Evolutionary conservation across 2,888 invertebrate species (phyloP), one percentile per base, ranked within the genome.

Genomic region (Alentia gelatinosa): DNA sequence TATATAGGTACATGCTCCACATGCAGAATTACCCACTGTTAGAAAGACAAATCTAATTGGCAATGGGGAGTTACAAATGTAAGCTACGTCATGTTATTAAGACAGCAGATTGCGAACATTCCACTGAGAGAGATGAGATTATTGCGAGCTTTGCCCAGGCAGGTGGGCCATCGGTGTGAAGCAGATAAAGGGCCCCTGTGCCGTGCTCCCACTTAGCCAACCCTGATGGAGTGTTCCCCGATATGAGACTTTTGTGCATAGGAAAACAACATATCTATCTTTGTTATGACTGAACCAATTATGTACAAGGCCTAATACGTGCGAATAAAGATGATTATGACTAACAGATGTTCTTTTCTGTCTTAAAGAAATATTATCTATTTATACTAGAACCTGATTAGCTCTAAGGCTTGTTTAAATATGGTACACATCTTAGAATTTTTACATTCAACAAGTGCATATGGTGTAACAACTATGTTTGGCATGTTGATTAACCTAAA

Each of bases 271-370:
- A 86, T 86, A 86, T 86, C 86, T 86, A 86, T 86, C 86, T 86
- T 86, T 86, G 86, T 86, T 86, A 86, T 86, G 42, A 75, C 5
- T 12, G 75, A 50, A 86, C 86, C 26, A 86, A 33, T 42, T 86
- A 86, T 86, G 86, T 86, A 86, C 50, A 86, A 4, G 86, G 86
- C 86, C 86, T 86, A 33, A 86, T 3, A 30, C 47, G 86, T 86
- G 86, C 86, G 26, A 86, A 86, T 86, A 86, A 86, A 86, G 86
- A 79, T n/a, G 42, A 86, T 86, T 86, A 86, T 42, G 1, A 86
- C 86, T 30, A 47, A 86, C 47, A 79, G 5, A 63, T 19, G n/a
- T 63, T 12, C n/a, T 63, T n/a, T 63, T 12, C n/a, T 47, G 9
- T 12, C 47, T 47, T 47, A n/a, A n/a, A n/a, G n/a, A n/a, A n/a